Conservation (phyloP, 2,113 vertebrate genomes). For the Epinephelus fuscoguttatus region DNA sequence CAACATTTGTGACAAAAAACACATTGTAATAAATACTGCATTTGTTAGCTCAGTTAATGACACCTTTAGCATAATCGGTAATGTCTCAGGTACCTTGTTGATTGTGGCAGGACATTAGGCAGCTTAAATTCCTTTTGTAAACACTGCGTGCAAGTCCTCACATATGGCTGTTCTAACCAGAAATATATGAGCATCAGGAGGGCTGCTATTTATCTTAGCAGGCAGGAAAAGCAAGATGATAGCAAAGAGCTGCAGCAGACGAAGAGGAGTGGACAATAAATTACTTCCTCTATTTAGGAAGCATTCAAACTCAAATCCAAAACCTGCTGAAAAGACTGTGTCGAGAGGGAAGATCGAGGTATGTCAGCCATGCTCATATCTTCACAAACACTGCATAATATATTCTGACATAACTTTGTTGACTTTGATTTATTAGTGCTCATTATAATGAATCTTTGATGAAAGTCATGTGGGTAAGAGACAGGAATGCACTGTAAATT, state of each 20-base stretch:
- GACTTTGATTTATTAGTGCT: not conserved
- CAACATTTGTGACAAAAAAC: not conserved
- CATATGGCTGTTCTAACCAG: conserved; percentile 26
- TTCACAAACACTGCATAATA: not conserved
- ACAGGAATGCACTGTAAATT: not conserved
- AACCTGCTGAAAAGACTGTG: conserved; percentile 2
- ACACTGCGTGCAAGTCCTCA: conserved; percentile 22
- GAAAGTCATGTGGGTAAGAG: not conserved
- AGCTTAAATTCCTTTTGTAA: conserved; percentile 19
- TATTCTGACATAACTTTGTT: not conserved
- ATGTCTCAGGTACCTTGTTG: not conserved
- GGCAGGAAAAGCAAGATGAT: conserved; percentile 32
- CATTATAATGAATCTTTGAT: not conserved
- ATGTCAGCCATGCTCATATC: not conserved
- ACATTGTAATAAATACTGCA: not conserved
- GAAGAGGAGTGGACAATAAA: conserved; percentile 32
- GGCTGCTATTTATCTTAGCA: conserved; percentile 40
- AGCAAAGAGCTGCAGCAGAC: conserved; percentile 22
- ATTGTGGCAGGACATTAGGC: not conserved
- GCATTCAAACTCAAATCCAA: conserved; percentile 17
- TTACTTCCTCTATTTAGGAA: conserved; percentile 33
- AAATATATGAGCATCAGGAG: conserved; percentile 36
- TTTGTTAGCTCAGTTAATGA: conserved; percentile 4
- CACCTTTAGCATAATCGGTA: conserved; percentile 9
- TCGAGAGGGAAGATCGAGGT: not conserved